A percentile compares a stretch with the other conserved stretches of the same genome.
phyloP scores from a whole-genome alignment of 2,113 vertebrate species.

The Embiotoca jacksoni region DNA sequence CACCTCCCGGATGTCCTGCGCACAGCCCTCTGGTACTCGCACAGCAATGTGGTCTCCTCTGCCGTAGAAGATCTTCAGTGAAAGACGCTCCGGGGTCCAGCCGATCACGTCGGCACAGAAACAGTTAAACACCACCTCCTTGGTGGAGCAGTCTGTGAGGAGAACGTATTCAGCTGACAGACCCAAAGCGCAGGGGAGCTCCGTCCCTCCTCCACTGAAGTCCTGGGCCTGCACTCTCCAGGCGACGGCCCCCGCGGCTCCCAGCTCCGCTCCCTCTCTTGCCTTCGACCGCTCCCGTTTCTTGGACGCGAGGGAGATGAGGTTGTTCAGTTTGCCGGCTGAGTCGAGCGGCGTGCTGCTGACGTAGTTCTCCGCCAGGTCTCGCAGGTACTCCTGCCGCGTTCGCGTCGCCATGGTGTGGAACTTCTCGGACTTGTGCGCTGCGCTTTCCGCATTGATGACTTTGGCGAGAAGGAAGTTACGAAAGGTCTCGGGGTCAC shows the following conservation, averaged over 20 bases:
- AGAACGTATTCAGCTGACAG: conserved; percentile 90
- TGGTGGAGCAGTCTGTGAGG: conserved; percentile 86
- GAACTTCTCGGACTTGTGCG: conserved; percentile 95
- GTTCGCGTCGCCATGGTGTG: conserved; percentile 96
- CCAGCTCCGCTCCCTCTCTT: conserved; percentile 85
- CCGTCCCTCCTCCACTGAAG: conserved; percentile 84
- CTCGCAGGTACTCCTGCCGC: conserved; percentile 92
- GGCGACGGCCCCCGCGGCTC: conserved; percentile 85
- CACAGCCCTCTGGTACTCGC: conserved; percentile 82
- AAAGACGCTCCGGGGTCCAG: conserved; percentile 88
- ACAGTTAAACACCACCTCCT: conserved; percentile 95
- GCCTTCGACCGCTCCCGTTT: conserved; percentile 90
- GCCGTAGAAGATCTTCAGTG: conserved; percentile 92
- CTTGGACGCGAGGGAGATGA: conserved; percentile 93
- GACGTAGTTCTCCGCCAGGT: conserved; percentile 92
- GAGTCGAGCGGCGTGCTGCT: conserved; percentile 90
- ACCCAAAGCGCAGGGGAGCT: conserved; percentile 87
- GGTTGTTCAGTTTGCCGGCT: conserved; percentile 91
- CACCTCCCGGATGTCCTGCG: conserved; percentile 91
- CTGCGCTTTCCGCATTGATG: conserved; percentile 93
- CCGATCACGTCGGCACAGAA: conserved; percentile 94
- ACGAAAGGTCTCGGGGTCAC: conserved; percentile 89
- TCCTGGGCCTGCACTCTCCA: conserved; percentile 91
- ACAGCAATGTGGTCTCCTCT: conserved; percentile 91
- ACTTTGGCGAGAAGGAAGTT: conserved; percentile 94